A percentile compares a stretch with the other conserved stretches of the same genome.
These are phyloP conservation scores for Sturnus vulgaris DNA, from an alignment of 2,113 vertebrate species.

Conservation along the genomic window DNA sequence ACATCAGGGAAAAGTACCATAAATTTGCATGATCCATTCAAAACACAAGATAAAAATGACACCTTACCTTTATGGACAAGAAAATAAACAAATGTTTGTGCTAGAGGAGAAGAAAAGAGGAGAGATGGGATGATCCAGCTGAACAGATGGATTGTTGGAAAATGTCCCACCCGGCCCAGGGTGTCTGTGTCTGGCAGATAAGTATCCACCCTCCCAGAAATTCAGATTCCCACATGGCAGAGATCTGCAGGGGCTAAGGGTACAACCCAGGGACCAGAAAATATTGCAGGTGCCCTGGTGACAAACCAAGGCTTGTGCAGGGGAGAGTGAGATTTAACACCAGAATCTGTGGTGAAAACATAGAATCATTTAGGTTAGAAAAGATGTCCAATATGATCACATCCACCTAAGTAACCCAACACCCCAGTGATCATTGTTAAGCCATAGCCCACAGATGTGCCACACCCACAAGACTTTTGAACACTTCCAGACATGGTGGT, in stretches of 20 bases:
- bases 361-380: background rate
- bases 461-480: background rate
- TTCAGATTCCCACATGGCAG: background rate
- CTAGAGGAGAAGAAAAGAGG: background rate
- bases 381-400: background rate
- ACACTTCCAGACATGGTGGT: background rate
- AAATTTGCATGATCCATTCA: background rate
- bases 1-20: background rate
- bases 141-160: background rate
- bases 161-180: background rate
- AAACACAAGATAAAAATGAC: background rate
- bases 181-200: background rate
- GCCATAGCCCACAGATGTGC: background rate
- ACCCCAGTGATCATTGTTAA: background rate
- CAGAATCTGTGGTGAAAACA: background rate
- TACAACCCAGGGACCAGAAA: background rate
- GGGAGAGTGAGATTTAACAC: background rate
- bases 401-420: background rate
- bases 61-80: background rate
- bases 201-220: rapidly evolving
- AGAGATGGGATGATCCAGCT: background rate
- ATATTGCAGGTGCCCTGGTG: background rate
- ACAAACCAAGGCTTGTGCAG: background rate
- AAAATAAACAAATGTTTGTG: background rate
- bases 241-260: background rate